A percentile compares a stretch with the other conserved stretches of the same genome.
phyloP scores from a whole-genome alignment of 2,888 invertebrate genomes.

The Plagodis pulveraria region DNA sequence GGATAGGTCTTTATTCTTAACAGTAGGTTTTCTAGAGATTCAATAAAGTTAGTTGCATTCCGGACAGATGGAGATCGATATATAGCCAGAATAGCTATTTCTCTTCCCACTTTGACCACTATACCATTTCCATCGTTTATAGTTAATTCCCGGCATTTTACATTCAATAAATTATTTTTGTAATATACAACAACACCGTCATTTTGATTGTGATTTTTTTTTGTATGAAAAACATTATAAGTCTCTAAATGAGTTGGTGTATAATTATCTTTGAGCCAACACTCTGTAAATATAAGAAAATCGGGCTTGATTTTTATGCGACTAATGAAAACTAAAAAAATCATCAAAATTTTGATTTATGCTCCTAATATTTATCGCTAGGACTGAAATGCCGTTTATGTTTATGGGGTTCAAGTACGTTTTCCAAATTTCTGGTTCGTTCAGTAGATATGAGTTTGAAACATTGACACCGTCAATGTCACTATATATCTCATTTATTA shows the following conservation, averaged over 20 bases:
- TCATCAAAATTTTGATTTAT: conserved; percentile 1
- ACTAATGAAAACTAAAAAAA: too few relatives aligned
- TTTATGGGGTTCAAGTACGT: too few relatives aligned
- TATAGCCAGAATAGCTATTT: conserved; percentile 2
- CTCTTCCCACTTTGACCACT: background rate
- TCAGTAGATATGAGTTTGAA: background rate
- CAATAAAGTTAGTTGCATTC: background rate
- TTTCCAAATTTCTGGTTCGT: background rate
- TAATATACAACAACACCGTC: too few relatives aligned
- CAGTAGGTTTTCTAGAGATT: background rate
- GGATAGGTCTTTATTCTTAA: background rate
- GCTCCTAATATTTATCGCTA: conserved; percentile 1
- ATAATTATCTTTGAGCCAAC: too few relatives aligned
- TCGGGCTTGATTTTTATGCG: too few relatives aligned
- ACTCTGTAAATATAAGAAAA: too few relatives aligned
- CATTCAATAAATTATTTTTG: too few relatives aligned
- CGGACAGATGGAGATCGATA: conserved; percentile 1
- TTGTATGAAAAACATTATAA: too few relatives aligned
- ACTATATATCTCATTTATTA: background rate
- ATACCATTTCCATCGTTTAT: conserved; percentile 6
- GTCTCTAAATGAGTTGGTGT: too few relatives aligned
- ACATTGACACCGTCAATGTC: conserved; percentile 6
- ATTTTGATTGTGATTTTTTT: too few relatives aligned
- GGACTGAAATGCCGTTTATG: background rate
- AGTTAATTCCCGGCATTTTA: too few relatives aligned